Evolutionary conservation across 2,797 vertebrate genomes (phyloP), one percentile per base, ranked within the genome.

Genomic region (Margarornis squamiger): DNA sequence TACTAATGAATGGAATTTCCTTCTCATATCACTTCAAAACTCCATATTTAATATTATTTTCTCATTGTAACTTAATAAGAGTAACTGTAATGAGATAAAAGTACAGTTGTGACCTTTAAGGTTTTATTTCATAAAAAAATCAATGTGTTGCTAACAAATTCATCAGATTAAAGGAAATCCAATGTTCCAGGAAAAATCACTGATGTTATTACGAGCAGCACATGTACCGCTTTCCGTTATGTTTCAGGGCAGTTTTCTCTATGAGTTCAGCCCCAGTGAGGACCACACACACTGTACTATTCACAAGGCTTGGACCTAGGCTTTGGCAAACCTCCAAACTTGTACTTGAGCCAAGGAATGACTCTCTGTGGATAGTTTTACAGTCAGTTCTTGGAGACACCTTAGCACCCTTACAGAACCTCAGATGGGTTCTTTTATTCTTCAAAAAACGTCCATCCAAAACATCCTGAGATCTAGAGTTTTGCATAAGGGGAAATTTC

Each of bases 121-220:
- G 45, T 89, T 82, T 91, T 70, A 66, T 82, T 90, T 88, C 48
- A 39, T 63, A 68, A 85, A 61, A 85, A 92, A 95, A 83, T 79
- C 81, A 38, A 45, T 61, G 52, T 29, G 45, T 61, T 67, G 17
- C 57, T 94, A 82, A 67, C 41, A 76, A 77, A 89, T 88, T 89
- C 34, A 90, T 92, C 71, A 80, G 49, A 36, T 30, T 68, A 93
- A 92, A 85, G 81, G 78, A 92, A 93, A 88, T 85, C 34, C 46
- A 83, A 0, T 77, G 45, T 83, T 93, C 65, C 1, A 0, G 78
- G 84, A 41, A 87, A 30, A 94, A 41, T 18, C 29, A 1, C 45
- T 54, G 29, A 32, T 22, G 15, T 57, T 83, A 36, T 54, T 83
- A 46, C 68, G 57, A 91, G 75, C 58, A 91, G 41, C 41, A 18